Base-by-base conservation (phyloP, 2,888 invertebrate species). In the Dioctria linearis region DNA sequence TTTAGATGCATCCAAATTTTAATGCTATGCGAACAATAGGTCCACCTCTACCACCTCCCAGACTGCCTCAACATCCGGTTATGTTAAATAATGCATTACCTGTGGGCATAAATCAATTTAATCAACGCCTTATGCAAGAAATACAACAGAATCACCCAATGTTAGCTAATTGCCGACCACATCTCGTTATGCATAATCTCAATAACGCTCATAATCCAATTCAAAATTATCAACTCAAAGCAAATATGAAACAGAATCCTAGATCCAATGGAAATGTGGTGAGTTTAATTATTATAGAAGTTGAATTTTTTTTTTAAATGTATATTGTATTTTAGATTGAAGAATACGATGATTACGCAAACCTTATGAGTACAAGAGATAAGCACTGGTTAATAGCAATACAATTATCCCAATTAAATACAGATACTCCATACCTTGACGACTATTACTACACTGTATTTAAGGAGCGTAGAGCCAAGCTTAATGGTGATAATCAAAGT, bases 321-420 rank as follows among this genome's bases (percentile, higher is more conserved):
- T 4, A 0, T 6, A n/a, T 83, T 83, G 80, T 65, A 9, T 40
- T 85, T 85, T 25, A 86, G 86, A 84, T 88, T 2, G 90, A 89
- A 57, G 91, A 90, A 63, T 90, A 90, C 82, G 96, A 97, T 85
- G 95, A 95, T 84, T 98, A 96, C 87, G 94, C 95, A 0, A 98
- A 98, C 0, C 90, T 99, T 9, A 99, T 99, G 99, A 95, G 95
- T 11, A 93, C 93, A 83, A 92, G 96, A 43, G 99, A 99, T 88
- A 98, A 98, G 85, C 97, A 98, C 84, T 98, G 98, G 97, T 90
- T 99, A 9, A 93, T 98, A 83, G 97, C 97, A 87, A 98, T 99
- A 84, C 99, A 99, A 88, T 90, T 98, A 87, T 88, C 98, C 82
- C 98, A 98, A 86, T 91, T 98, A 1, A 96, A 97, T 86, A 96